A percentile compares a stretch with the other conserved stretches of the same genome.
Evolutionary conservation across 2,797 vertebrate genomes (phyloP).

Genomic region (Poecile montanus): DNA sequence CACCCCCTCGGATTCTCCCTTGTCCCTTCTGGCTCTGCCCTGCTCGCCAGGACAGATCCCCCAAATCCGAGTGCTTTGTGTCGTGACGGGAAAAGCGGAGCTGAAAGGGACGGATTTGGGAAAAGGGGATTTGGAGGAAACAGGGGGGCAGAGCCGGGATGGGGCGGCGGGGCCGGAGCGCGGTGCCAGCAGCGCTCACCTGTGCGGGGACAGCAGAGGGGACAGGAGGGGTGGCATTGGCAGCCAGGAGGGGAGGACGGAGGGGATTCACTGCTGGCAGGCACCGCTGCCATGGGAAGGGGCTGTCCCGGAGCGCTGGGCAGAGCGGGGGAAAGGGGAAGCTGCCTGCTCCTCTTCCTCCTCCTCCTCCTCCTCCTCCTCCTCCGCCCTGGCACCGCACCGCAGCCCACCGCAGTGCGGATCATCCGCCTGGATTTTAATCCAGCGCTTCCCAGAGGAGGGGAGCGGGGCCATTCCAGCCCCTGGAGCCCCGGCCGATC

Average conservation of each 20-base stretch:
- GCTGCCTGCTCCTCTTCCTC: neutral
- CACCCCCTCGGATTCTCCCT: accelerated
- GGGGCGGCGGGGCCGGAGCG: neutral
- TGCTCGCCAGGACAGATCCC: neutral
- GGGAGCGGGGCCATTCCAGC: neutral
- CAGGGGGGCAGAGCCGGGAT: neutral
- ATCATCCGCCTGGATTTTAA: neutral
- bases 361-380: neutral
- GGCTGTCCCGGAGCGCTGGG: neutral
- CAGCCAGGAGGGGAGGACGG: neutral
- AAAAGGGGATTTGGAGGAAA: neutral
- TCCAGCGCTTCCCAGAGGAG: neutral
- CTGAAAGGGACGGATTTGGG: neutral
- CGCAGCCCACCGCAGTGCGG: neutral
- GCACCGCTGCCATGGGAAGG: neutral
- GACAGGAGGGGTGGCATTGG: neutral
- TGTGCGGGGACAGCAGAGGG: neutral
- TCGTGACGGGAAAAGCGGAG: accelerated
- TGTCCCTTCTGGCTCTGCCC: neutral
- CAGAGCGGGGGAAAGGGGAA: accelerated
- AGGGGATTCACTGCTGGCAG: constrained; percentile 17
- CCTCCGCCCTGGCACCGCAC: neutral
- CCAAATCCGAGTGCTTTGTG: accelerated
- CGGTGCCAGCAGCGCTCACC: neutral
- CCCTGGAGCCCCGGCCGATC: neutral